These are phyloP conservation scores for Melikaiella ostensackeni DNA, from an alignment of 2,888 invertebrate species.

Conservation along the genomic window DNA sequence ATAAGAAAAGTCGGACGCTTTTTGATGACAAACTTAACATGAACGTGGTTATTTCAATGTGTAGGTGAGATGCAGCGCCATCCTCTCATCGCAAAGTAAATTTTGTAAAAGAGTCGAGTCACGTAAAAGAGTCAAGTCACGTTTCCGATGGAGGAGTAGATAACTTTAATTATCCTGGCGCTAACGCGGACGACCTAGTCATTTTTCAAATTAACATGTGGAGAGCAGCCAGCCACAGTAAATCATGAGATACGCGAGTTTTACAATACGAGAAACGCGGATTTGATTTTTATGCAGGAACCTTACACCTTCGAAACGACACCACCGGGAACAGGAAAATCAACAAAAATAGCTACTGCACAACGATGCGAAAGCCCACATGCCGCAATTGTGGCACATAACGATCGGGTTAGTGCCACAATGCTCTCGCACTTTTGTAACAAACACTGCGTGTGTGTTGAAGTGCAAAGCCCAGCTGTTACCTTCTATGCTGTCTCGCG, in stretches of 20 bases:
- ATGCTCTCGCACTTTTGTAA: neutral
- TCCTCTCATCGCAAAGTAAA: neutral
- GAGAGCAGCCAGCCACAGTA: neutral
- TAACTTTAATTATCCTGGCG: too few relatives aligned
- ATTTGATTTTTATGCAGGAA: neutral
- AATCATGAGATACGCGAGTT: neutral
- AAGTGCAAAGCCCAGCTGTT: neutral
- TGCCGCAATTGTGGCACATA: neutral
- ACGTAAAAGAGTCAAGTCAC: too few relatives aligned
- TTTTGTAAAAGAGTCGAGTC: too few relatives aligned
- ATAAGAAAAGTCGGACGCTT: too few relatives aligned
- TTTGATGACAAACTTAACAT: too few relatives aligned
- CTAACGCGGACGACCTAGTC: neutral
- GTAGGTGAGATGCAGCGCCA: too few relatives aligned
- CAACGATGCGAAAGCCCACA: neutral
- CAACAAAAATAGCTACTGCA: rapidly evolving
- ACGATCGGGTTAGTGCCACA: neutral
- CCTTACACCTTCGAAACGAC: neutral
- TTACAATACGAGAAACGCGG: neutral
- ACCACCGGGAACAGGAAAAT: neutral
- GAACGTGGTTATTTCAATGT: too few relatives aligned
- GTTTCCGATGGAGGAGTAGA: too few relatives aligned
- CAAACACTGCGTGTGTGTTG: neutral
- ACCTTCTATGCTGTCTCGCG: too few relatives aligned
- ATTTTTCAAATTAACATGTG: neutral